These are phyloP conservation scores for Blera fallax DNA, from an alignment of 2,888 invertebrate genomes.

Conservation along the genomic window DNA sequence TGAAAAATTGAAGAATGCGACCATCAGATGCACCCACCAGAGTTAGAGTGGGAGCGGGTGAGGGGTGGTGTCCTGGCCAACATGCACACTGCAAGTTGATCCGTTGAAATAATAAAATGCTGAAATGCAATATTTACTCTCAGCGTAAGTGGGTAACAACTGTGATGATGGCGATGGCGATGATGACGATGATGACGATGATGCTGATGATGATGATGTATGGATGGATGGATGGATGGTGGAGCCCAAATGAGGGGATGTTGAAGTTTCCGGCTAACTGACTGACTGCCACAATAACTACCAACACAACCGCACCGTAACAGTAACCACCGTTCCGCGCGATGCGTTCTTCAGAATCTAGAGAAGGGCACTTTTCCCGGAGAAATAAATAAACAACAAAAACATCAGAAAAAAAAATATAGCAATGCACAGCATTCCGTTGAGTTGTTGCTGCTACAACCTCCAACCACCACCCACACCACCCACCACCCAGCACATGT, in stretches of 20 bases:
- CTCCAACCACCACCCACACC: not conserved
- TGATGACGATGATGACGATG: constrained; percentile 11
- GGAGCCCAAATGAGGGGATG: constrained; percentile 64
- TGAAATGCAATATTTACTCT: constrained; percentile 69
- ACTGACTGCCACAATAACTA: constrained; percentile 67
- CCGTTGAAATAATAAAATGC: constrained; percentile 64
- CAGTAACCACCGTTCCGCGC: constrained; percentile 1
- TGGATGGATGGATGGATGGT: constrained; percentile 37
- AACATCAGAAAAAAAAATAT: constrained; percentile 26
- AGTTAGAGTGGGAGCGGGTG: not conserved
- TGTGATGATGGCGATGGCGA: constrained; percentile 30
- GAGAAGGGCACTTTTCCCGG: constrained; percentile 17
- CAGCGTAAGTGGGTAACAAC: constrained; percentile 66
- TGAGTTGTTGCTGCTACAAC: constrained; percentile 19
- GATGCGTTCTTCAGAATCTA: not conserved
- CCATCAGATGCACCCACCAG: constrained; percentile 27
- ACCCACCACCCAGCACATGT: too few relatives aligned
- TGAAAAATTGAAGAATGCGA: constrained; percentile 70
- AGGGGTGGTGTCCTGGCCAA: not conserved
- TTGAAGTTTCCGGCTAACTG: constrained; percentile 70
- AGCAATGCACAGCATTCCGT: constrained; percentile 37
- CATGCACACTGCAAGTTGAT: constrained; percentile 44
- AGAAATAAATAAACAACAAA: constrained; percentile 38
- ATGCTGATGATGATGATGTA: not conserved
- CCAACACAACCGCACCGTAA: constrained; percentile 2